A percentile compares a stretch with the other conserved stretches of the same genome.
Conservation (phyloP, 2,113 vertebrate genomes). For the Pelvicachromis taeniatus region DNA sequence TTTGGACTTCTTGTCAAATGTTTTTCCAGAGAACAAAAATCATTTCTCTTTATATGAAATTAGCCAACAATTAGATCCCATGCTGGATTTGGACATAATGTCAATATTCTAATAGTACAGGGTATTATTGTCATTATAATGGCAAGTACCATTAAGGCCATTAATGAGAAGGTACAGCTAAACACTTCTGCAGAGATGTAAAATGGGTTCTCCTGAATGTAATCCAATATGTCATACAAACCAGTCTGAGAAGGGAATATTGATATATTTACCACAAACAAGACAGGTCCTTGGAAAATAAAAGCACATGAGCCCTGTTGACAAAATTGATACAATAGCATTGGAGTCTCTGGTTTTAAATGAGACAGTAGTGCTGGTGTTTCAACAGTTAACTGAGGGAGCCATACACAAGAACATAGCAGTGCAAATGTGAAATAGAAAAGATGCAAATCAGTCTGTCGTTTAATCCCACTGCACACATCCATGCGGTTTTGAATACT, state of each 20-base stretch:
- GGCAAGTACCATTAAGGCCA: not conserved
- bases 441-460: not conserved
- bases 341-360: not conserved
- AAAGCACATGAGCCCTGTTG: not conserved
- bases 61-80: not conserved
- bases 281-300: not conserved
- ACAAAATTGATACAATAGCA: not conserved
- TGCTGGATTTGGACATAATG: not conserved
- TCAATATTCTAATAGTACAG: not conserved
- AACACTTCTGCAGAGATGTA: not conserved
- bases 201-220: not conserved
- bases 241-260: not conserved
- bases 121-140: not conserved
- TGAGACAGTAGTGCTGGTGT: not conserved
- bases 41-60: not conserved
- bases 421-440: not conserved
- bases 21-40: not conserved
- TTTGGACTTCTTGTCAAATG: not conserved
- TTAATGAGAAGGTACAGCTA: not conserved
- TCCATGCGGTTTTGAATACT: not conserved
- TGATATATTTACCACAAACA: not conserved
- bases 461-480: not conserved
- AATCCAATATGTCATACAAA: not conserved
- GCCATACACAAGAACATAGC: not conserved
- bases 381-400: not conserved